Evolutionary conservation across 2,113 vertebrate genomes (phyloP), one percentile per base, ranked within the genome.

Genomic region (Taxidea taxus): DNA sequence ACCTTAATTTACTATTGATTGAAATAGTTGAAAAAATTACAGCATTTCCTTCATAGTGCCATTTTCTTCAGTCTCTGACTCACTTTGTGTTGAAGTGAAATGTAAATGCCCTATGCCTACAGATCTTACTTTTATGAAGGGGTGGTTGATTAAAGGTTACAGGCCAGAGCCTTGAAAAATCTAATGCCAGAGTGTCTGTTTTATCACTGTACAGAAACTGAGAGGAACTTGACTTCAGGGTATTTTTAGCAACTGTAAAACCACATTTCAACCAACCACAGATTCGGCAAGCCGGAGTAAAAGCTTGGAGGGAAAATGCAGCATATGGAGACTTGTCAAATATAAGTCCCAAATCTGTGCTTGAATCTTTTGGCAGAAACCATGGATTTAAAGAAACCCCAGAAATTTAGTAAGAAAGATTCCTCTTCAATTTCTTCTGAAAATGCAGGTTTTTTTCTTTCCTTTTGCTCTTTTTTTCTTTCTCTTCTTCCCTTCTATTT

Each of bases 261-360:
- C 87, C 91, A 96, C 64, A 78, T 91, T 78, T 95, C 95, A 96
- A 97, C 44, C 89, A 97, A 96, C 44, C 66, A 91, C 81, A 94
- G 66, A 93, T 54, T 93, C 81, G 47, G 47, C 31, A 87, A 96
- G 84, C 68, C 80, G 21, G 83, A 97, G 97, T 42, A 75, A 81
- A 97, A 91, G 75, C 96, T 96, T 95, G 97, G 90, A 97, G 93
- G 91, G 84, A 97, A 95, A 91, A 93, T 49, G 60, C 42, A 96
- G 90, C 93, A 94, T 97, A 96, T 97, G 96, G 96, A 85, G 93
- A 44, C 80, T 94, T 97, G 95, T 97, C 97, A 97, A 97, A 97
- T 95, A 86, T 95, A 97, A 98, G 90, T 92, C 87, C 92, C 90
- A 94, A 97, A 81, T 87, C 92, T 98, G 96, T 97, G 92, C 92